phyloP scores from a whole-genome alignment of 2,113 vertebrate species.

The Hiodon tergisus region DNA sequence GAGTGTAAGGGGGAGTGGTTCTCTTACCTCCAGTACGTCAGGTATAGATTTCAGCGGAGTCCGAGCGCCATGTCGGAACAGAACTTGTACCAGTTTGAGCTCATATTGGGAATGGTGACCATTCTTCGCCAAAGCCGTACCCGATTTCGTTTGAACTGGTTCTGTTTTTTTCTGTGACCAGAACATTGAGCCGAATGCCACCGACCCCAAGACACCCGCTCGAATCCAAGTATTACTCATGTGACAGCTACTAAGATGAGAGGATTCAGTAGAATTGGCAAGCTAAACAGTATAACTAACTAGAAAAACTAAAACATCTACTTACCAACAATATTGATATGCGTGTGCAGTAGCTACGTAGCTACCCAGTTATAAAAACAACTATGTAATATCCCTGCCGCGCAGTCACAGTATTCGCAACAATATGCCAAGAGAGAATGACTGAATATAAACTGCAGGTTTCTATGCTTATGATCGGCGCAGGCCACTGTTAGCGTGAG shows the following conservation, averaged over 20 bases:
- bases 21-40: slow-evolving; percentile 63
- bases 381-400: too few relatives aligned
- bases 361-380: too few relatives aligned
- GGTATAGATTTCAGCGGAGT: slow-evolving; percentile 80
- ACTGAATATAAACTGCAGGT: too few relatives aligned
- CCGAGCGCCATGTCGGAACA: slow-evolving; percentile 83
- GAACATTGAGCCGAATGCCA: slow-evolving; percentile 53
- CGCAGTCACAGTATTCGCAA: too few relatives aligned
- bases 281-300: too few relatives aligned
- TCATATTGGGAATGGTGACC: slow-evolving; percentile 44
- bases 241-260: background rate
- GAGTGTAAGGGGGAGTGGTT: background rate
- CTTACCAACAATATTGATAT: too few relatives aligned
- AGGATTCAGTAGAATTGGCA: too few relatives aligned
- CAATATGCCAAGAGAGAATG: too few relatives aligned
- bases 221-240: slow-evolving; percentile 57
- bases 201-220: slow-evolving; percentile 52
- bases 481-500: too few relatives aligned
- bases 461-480: too few relatives aligned
- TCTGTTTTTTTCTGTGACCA: slow-evolving; percentile 55
- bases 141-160: slow-evolving; percentile 1
- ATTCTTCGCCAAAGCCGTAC: background rate
- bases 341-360: too few relatives aligned
- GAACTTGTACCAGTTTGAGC: slow-evolving; percentile 76
- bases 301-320: too few relatives aligned